Base-by-base conservation (phyloP, 2,797 vertebrate species). In the Coregonus suidteri region DNA sequence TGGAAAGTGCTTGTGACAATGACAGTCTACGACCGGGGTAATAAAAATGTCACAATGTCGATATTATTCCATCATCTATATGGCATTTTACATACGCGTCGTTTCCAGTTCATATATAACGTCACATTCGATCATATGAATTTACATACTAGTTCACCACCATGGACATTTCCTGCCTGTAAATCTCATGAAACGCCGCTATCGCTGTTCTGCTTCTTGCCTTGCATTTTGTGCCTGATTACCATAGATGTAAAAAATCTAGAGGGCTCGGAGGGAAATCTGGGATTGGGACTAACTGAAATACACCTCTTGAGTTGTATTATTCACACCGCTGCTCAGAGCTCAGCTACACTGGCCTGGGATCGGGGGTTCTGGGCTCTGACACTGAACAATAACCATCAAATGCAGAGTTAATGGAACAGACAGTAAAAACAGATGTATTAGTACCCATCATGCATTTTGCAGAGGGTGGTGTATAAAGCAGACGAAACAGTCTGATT, bases 401-500 rank as follows among this genome's bases (percentile, higher is more conserved):
- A 83, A 88, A 83, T 53, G 73, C n/a, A 79, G 77, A 74, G 71
- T 77, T 65, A 76, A 88, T 86, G 83, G 83, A 84, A 88, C 85
- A 81, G 81, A 84, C 75, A 76, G n/a, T 85, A 75, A 82, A 85
- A 90, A 83, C 81, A 83, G 76, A 81, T 81, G 81, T 84, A 78
- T 68, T 76, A 82, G 82, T 76, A 85, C 76, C 74, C 78, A 81
- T 85, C 76, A 81, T 80, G 75, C 31, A 75, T 76, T 76, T 77
- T 73, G 67, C 71, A 76, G 74, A 69, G 79, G 54, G 54, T 59
- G 4, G 16, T 0, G 5, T 59, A n/a, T 59, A 6, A 59, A 13
- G 71, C 83, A 86, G 53, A 74, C 65, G 64, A 54, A 81, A 64
- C 76, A 80, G 80, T 66, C 74, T 87, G 84, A 89, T 89, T 84